These are phyloP conservation scores for Ctenopoma multispine DNA, from an alignment of 2,797 vertebrate species.

Conservation along the genomic window DNA sequence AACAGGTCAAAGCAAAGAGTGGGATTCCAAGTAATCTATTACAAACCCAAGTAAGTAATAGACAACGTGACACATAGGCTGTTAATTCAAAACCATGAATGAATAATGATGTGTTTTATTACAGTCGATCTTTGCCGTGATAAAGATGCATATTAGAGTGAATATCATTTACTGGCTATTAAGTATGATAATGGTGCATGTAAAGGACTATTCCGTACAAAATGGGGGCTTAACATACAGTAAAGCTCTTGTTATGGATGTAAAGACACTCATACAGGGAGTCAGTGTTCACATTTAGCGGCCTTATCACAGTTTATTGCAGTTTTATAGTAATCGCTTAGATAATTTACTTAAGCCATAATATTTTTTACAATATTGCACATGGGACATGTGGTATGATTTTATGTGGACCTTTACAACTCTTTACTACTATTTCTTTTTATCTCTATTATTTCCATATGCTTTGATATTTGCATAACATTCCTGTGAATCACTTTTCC, in stretches of 20 bases:
- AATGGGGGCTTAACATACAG: not conserved
- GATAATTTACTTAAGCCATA: not conserved
- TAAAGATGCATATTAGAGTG: not conserved
- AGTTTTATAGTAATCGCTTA: not conserved
- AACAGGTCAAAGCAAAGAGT: not conserved
- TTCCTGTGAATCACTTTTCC: not conserved
- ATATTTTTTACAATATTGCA: not conserved
- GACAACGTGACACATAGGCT: not conserved
- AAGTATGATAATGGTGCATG: not conserved
- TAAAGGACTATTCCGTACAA: not conserved
- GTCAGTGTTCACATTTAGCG: not conserved
- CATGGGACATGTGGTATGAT: not conserved
- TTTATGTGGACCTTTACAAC: not conserved
- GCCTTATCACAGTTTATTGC: not conserved
- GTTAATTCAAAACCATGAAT: slow-evolving; percentile 38
- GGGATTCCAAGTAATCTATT: slow-evolving; percentile 24
- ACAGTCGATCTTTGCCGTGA: slow-evolving; percentile 2
- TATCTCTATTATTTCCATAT: not conserved
- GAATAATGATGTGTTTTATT: slow-evolving; percentile 3
- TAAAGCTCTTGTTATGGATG: not conserved
- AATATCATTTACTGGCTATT: not conserved
- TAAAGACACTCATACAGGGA: not conserved
- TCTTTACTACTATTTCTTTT: not conserved
- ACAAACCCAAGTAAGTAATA: slow-evolving; percentile 13
- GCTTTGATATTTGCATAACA: not conserved